phyloP scores from a whole-genome alignment of 2,113 vertebrate genomes.

The Mormyrus lacerda region DNA sequence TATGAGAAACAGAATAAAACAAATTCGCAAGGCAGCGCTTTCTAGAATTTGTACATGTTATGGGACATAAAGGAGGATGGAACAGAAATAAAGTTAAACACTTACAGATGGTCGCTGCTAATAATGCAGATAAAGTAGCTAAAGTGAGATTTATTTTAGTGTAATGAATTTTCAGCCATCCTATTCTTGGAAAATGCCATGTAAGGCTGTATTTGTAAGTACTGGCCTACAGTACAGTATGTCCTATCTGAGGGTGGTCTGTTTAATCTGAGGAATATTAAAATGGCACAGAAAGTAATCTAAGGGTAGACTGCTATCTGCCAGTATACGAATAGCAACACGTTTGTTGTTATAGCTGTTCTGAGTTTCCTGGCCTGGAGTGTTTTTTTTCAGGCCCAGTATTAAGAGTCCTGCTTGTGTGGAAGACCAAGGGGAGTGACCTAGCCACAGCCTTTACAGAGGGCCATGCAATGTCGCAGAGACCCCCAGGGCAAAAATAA shows the following conservation, averaged over 20 bases:
- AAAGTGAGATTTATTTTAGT: neutral
- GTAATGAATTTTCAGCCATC: neutral
- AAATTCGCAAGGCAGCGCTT: neutral
- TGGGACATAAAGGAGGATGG: neutral
- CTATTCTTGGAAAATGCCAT: neutral
- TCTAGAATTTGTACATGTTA: neutral
- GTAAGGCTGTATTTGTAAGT: neutral
- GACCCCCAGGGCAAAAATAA: neutral
- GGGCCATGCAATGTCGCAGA: neutral
- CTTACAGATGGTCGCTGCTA: neutral
- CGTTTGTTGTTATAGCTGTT: neutral
- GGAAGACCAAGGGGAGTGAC: neutral
- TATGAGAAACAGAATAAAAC: neutral
- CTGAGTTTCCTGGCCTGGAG: neutral
- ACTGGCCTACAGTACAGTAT: neutral
- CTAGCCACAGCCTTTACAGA: neutral
- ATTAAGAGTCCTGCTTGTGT: neutral
- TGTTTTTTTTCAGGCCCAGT: neutral
- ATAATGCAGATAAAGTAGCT: neutral
- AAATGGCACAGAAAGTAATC: neutral
- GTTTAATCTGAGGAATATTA: neutral
- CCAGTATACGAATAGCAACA: neutral
- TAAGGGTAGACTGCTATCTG: neutral
- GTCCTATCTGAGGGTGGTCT: neutral
- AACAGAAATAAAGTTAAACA: neutral